phyloP scores from a whole-genome alignment of 2,888 invertebrate genomes.

The Himalopsyche anomala region DNA sequence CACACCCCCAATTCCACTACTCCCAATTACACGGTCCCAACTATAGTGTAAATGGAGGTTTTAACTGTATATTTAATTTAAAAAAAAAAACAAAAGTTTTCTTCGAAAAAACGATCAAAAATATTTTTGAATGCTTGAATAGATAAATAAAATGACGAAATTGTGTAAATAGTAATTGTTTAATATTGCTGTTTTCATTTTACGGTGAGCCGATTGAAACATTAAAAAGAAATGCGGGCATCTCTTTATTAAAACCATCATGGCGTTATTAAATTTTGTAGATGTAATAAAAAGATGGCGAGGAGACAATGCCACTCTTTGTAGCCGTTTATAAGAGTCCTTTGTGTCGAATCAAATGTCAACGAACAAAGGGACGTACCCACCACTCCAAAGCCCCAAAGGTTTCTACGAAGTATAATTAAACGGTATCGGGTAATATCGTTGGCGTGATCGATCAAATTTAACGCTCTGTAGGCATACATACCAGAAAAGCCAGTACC shows the following conservation, averaged over 20 bases:
- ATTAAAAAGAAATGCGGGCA: conserved; percentile 5
- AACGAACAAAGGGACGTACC: conserved; percentile 9
- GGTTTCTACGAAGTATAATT: conserved; percentile 8
- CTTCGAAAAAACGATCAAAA: no score
- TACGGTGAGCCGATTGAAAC: no score
- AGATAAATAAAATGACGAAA: no score
- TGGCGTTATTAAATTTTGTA: conserved; percentile 18
- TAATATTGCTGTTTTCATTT: no score
- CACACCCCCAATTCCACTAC: no score
- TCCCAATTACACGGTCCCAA: no score
- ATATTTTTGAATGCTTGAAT: no score
- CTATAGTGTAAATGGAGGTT: no score
- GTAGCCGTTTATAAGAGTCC: conserved; percentile 19
- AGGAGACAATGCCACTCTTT: not conserved
- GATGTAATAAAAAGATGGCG: conserved; percentile 5
- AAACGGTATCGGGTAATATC: not conserved
- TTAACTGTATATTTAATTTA: no score
- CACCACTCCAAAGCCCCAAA: not conserved
- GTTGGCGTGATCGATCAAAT: not conserved
- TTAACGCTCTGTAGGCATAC: not conserved
- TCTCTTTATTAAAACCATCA: not conserved
- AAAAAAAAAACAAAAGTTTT: no score
- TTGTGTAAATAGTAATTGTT: no score
- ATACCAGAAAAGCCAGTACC: not conserved
- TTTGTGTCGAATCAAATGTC: conserved; percentile 34